A percentile compares a stretch with the other conserved stretches of the same genome.
Evolutionary conservation across 2,797 vertebrate species (phyloP).

Genomic region (Leptatherina wallacei): DNA sequence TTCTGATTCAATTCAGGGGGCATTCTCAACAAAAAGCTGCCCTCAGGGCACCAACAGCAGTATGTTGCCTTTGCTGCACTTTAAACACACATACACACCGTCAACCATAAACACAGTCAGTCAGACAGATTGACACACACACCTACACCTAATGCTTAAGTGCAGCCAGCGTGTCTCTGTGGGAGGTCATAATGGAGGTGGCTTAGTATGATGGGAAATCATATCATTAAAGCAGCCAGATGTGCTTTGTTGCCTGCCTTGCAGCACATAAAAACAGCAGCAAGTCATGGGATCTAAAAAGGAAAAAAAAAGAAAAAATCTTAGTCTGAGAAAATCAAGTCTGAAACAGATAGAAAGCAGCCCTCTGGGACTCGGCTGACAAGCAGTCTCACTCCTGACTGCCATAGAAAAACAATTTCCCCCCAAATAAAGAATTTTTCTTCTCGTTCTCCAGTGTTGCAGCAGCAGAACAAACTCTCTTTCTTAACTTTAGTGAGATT

Average conservation of each 20-base stretch:
- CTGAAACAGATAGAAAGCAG: conserved; percentile 78
- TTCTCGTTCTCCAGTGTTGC: conserved; percentile 61
- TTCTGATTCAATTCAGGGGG: conserved; percentile 60
- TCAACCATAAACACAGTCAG: conserved; percentile 67
- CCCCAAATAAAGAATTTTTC: conserved; percentile 71
- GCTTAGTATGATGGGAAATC: conserved; percentile 82
- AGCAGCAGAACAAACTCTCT: conserved; percentile 56
- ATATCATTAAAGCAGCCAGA: conserved; percentile 83
- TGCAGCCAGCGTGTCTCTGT: conserved; percentile 77
- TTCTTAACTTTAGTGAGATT: conserved; percentile 53
- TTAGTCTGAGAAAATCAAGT: conserved; percentile 76
- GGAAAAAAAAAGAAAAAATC: conserved; percentile 39
- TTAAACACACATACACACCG: conserved; percentile 56
- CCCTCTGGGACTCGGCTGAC: conserved; percentile 75
- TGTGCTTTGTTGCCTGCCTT: conserved; percentile 79
- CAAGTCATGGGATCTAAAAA: conserved; percentile 79
- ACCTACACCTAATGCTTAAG: conserved; percentile 79
- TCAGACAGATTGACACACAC: conserved; percentile 64
- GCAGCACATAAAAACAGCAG: conserved; percentile 78
- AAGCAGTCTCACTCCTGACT: conserved; percentile 76
- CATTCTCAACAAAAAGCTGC: conserved; percentile 70
- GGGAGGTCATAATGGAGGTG: conserved; percentile 82
- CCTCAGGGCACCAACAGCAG: conserved; percentile 69
- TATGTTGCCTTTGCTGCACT: conserved; percentile 65
- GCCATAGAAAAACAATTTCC: conserved; percentile 76